phyloP scores from a whole-genome alignment of 2,797 vertebrate genomes.

The Ptychadena robeensis region DNA sequence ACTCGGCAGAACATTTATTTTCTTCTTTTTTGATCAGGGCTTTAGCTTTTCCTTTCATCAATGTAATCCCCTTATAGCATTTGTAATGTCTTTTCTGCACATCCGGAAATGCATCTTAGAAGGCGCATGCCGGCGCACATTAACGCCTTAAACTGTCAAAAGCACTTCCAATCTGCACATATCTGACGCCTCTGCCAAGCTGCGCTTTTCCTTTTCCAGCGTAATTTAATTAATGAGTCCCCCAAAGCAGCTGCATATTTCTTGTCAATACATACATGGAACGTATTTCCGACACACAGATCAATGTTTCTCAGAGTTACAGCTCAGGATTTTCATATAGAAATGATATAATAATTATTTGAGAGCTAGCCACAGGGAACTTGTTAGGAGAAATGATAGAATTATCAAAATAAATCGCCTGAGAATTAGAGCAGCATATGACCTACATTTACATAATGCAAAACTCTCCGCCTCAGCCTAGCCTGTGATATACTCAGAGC shows the following conservation, averaged over 20 bases:
- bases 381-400: neutral
- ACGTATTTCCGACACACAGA: neutral
- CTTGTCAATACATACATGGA: neutral
- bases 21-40: neutral
- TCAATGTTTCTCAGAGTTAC: neutral
- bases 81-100: neutral
- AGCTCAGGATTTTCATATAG: neutral
- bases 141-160: neutral
- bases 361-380: neutral
- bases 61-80: neutral
- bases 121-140: neutral
- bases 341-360: neutral
- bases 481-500: neutral
- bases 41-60: neutral
- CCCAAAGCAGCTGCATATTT: neutral
- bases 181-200: neutral
- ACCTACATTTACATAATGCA: slow-evolving; percentile 35
- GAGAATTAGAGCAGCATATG: slow-evolving; percentile 29
- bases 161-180: neutral
- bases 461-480: neutral
- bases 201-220: neutral
- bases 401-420: slow-evolving; percentile 16
- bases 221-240: neutral
- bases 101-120: neutral
- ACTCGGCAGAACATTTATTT: too few relatives aligned